A percentile compares a stretch with the other conserved stretches of the same genome.
These are phyloP conservation scores for Corydoras sp. DNA, from an alignment of 2,113 vertebrate species.

Conservation along the genomic window DNA sequence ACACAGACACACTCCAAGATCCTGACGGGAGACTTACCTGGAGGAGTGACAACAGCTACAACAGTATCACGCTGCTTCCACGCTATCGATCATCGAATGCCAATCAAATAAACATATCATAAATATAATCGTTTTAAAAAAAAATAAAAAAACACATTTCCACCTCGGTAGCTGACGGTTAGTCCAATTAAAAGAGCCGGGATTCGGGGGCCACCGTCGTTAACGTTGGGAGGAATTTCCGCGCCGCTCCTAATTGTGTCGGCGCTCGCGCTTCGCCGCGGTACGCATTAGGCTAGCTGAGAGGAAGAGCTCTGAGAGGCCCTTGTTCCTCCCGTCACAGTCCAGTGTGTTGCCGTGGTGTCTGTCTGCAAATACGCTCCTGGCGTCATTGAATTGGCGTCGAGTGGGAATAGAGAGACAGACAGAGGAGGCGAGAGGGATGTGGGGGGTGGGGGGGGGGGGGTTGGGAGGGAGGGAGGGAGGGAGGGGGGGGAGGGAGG, in stretches of 20 bases:
- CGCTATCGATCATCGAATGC: too few species aligned
- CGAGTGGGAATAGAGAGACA: conserved; percentile 15
- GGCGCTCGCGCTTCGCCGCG: conserved; percentile 1
- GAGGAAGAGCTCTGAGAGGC: conserved; percentile 38
- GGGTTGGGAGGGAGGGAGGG: neutral
- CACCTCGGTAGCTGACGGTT: too few species aligned
- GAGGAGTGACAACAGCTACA: too few species aligned
- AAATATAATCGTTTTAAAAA: too few species aligned
- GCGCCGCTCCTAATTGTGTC: conserved; percentile 9
- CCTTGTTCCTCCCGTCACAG: conserved; percentile 44
- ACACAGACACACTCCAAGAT: too few species aligned
- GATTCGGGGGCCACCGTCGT: neutral
- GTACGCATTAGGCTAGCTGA: conserved; percentile 18
- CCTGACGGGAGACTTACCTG: too few species aligned
- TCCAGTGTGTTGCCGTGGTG: conserved; percentile 37
- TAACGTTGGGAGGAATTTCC: neutral
- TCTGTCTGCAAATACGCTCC: conserved; percentile 47
- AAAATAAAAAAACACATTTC: too few species aligned
- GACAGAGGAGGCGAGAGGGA: neutral
- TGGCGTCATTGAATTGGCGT: conserved; percentile 42
- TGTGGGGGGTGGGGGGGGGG: neutral
- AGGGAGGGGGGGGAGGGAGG: neutral
- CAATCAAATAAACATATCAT: too few species aligned
- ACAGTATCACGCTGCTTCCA: too few species aligned
- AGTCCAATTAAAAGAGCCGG: neutral